Base-by-base conservation (phyloP, 2,888 invertebrate genomes). In the Autographa gamma region DNA sequence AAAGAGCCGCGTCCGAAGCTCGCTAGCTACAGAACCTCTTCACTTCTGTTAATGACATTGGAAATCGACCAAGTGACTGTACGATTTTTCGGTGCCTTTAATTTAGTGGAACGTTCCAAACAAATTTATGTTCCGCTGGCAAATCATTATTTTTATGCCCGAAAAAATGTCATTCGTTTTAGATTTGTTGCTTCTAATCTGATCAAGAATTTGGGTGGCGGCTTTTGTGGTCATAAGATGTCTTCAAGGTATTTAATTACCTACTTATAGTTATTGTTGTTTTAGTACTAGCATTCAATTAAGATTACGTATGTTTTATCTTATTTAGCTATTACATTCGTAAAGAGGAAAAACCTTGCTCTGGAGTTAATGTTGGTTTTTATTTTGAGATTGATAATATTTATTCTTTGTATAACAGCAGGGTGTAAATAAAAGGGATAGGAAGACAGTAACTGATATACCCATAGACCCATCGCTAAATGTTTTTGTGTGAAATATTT, bases 31-130 rank as follows among this genome's bases (percentile, higher is more conserved):
- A 70, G 79, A 73, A 76, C 73, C 79, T 81, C 84, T 77, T 83
- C 85, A 80, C 71, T 78, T 69, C 76, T 81, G 84, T 82, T 89
- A 88, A 88, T 86, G 88, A 89, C 82, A 86, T 86, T 86, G 88
- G 86, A 80, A 85, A 83, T 82, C 81, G 85, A 84, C 83, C 81
- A 77, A 83, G 81, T 85, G 85, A 87, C 84, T 83, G 63, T 75
- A 82, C 84, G 81, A 81, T 85, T 88, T 84, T 86, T 83, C 81
- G 79, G 77, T 68, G 80, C 71, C 79, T 84, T 74, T 77, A 79
- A 82, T 83, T 84, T 82, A 76, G 73, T 81, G 81, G 78, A 79
- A 82, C 77, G 78, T 74, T 79, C 72, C 67, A 72, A 79, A 74
- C 56, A 73, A 72, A 48, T 48, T 48, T 48, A 48, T 48, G 48